phyloP scores from a whole-genome alignment of 2,113 vertebrate genomes.

The Corvus hawaiiensis region DNA sequence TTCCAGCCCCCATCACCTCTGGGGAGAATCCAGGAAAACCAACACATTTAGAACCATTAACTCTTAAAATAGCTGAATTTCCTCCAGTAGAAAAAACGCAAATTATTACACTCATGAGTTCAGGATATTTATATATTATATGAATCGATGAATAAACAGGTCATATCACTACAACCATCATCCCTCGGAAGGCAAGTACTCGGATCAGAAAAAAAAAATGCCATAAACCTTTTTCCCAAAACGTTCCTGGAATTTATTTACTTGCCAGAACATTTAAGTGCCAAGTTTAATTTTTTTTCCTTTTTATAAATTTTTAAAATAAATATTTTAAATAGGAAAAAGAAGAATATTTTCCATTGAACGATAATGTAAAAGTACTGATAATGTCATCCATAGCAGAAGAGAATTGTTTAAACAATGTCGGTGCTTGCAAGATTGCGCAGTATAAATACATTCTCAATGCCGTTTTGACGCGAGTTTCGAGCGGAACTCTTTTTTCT shows the following conservation, averaged over 20 bases:
- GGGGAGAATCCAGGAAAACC: conserved; percentile 71
- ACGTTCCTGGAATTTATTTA: not conserved
- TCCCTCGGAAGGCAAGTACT: not conserved
- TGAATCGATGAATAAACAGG: conserved; percentile 28
- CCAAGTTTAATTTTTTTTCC: not conserved
- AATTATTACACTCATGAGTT: conserved; percentile 24
- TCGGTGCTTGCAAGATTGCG: not conserved
- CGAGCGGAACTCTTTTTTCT: not conserved
- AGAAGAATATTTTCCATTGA: not conserved
- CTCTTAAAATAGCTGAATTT: conserved; percentile 59
- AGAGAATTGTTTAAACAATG: conserved; percentile 50
- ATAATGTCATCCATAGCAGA: conserved; percentile 21
- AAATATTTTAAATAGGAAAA: conserved; percentile 46
- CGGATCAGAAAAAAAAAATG: not conserved
- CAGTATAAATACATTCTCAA: not conserved
- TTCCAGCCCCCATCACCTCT: conserved; percentile 16
- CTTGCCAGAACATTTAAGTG: not conserved
- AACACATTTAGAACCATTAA: conserved; percentile 59
- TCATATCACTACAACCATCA: not conserved
- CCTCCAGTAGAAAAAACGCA: not conserved
- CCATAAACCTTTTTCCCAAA: not conserved
- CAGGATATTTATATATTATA: conserved; percentile 15
- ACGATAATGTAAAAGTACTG: conserved; percentile 24
- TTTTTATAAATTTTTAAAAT: not conserved
- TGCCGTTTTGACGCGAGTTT: not conserved